Evolutionary conservation across 2,888 invertebrate species (phyloP).

Genomic region (Lepidocyrtoides sp.): DNA sequence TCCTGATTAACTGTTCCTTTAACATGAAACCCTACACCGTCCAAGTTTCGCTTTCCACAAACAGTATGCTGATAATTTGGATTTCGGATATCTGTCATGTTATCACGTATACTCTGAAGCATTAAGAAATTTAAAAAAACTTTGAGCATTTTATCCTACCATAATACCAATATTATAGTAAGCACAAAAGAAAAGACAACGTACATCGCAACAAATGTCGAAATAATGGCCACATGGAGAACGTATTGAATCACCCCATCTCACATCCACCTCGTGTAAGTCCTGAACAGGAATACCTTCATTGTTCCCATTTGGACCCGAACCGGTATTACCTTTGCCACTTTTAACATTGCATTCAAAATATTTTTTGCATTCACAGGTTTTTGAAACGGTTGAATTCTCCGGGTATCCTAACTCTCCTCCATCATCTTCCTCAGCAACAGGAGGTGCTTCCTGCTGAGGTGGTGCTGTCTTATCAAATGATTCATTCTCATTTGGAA

Average conservation of each 20-base stretch:
- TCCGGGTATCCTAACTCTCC: background rate
- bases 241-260: slow-evolving; percentile 75
- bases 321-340: background rate
- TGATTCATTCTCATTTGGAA: background rate
- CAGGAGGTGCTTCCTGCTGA: background rate
- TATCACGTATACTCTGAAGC: slow-evolving; percentile 14
- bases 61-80: slow-evolving; percentile 76
- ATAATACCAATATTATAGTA: background rate
- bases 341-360: slow-evolving; percentile 35
- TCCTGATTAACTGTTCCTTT: slow-evolving; percentile 90
- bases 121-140: background rate
- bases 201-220: slow-evolving; percentile 89
- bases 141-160: background rate
- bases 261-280: slow-evolving; percentile 88
- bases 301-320: background rate
- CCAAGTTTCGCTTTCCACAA: slow-evolving; percentile 85
- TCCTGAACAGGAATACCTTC: background rate
- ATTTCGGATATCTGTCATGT: slow-evolving; percentile 10
- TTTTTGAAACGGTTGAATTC: background rate
- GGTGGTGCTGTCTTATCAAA: background rate
- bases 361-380: slow-evolving; percentile 42
- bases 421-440: background rate
- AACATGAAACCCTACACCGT: slow-evolving; percentile 92
- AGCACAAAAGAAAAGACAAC: slow-evolving; percentile 6
- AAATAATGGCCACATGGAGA: slow-evolving; percentile 90